Evolutionary conservation across 1,140 invertebrate genomes (phyloP).

Genomic region (Kradibia gibbosae): DNA sequence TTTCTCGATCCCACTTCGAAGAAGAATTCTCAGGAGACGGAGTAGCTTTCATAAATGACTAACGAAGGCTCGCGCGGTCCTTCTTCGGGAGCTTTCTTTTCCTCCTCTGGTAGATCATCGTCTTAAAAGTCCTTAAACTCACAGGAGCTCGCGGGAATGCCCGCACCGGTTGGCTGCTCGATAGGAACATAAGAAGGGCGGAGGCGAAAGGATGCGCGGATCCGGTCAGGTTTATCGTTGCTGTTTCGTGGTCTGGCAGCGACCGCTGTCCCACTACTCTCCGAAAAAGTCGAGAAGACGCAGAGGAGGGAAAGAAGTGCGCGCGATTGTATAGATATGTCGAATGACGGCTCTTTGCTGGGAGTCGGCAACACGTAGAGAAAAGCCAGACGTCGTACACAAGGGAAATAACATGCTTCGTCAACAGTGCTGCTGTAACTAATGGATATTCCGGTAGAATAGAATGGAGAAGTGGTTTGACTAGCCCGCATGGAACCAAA

Average conservation of each 20-base stretch:
- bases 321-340: not conserved
- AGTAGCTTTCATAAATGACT: constrained; percentile 16
- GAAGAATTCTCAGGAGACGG: not conserved
- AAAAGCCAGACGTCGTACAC: constrained; percentile 59
- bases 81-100: not conserved
- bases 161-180: not conserved
- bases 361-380: not conserved
- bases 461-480: constrained; percentile 65
- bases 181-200: constrained; percentile 8
- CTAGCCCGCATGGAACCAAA: constrained; percentile 58
- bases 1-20: not conserved
- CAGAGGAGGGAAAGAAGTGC: constrained; percentile 21
- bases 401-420: constrained; percentile 73
- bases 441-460: constrained; percentile 71
- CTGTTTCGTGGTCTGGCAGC: constrained; percentile 36
- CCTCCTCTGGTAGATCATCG: not conserved
- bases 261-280: not conserved
- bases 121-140: constrained; percentile 2
- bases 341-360: not conserved
- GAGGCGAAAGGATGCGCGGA: not conserved
- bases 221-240: constrained; percentile 37
- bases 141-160: not conserved
- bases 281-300: not conserved
- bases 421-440: constrained; percentile 73
- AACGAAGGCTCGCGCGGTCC: not conserved